Conservation (phyloP, 2,888 invertebrate genomes). For the Ennomos erosarius region DNA sequence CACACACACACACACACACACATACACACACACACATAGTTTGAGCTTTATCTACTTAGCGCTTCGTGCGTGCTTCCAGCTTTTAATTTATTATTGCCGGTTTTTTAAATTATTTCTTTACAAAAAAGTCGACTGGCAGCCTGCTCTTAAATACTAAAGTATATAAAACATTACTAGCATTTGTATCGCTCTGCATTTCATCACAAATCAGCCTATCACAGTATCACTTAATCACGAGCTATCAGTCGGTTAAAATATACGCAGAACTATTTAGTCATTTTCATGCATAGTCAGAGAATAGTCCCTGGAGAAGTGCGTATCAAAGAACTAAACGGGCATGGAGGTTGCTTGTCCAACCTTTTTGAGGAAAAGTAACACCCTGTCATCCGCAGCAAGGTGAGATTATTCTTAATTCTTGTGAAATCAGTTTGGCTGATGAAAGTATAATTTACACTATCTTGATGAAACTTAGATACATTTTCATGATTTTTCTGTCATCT, state of each 20-base stretch:
- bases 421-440: too few relatives aligned
- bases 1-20: too few relatives aligned
- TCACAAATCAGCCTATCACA: slow-evolving; percentile 26
- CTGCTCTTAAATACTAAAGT: too few relatives aligned
- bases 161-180: background rate
- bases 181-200: slow-evolving; percentile 9
- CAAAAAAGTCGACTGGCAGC: too few relatives aligned
- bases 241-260: slow-evolving; percentile 30
- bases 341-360: slow-evolving; percentile 44
- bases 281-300: slow-evolving; percentile 15
- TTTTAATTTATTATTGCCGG: too few relatives aligned
- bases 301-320: slow-evolving; percentile 23
- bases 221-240: slow-evolving; percentile 32
- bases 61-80: too few relatives aligned
- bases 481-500: too few relatives aligned
- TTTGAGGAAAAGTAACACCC: slow-evolving; percentile 43
- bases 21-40: too few relatives aligned
- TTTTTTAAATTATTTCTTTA: too few relatives aligned
- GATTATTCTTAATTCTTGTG: slow-evolving; percentile 21
- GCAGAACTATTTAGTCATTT: slow-evolving; percentile 28
- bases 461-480: too few relatives aligned
- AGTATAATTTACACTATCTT: too few relatives aligned
- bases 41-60: too few relatives aligned
- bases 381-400: slow-evolving; percentile 54
- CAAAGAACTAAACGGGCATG: slow-evolving; percentile 37